Evolutionary conservation across 2,797 vertebrate genomes (phyloP), one percentile per base, ranked within the genome.

Genomic region (Taenioides sp.): DNA sequence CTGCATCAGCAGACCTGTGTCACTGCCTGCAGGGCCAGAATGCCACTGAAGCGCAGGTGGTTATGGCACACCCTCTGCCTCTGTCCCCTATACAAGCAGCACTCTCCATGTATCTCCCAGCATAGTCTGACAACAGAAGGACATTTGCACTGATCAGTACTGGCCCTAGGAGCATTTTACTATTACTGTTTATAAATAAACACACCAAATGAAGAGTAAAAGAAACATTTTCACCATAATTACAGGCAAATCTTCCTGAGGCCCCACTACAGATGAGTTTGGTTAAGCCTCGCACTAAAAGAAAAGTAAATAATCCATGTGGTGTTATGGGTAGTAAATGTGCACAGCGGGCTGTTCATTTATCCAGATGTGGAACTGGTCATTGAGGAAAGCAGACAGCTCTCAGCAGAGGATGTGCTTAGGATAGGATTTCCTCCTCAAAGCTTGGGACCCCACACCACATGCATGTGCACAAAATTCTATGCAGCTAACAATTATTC

Each of bases 291-390:
- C 27, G 6, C 14, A 49, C 31, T 72, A 73, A 87, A 75, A 83
- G 70, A 25, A 82, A 80, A 79, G 75, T 83, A 81, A 80, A 85
- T 88, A 85, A 89, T 90, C 80, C 79, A 58, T 75, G 66, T 72
- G 83, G 23, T 84, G 83, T 87, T 80, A 86, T 76, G 77, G 80
- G 67, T 76, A 83, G 78, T 89, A 88, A 87, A 89, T 76, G 73
- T 55, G 80, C 84, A 77, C 84, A 87, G 82, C 71, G 17, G 74
- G 80, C 58, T 16, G n/a, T 80, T 85, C 68, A 83, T 88, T 87
- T 80, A 71, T 84, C 86, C 89, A 90, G 87, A 89, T 93, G 91
- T 89, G 90, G 87, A 89, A 91, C 88, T 82, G 87, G 89, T 87
- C 78, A 65, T 23, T 71, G 54, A 69, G 75, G 75, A 70, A 25